Evolutionary conservation across 2,797 vertebrate species (phyloP), one percentile per base, ranked within the genome.

Genomic region (Melopsittacus undulatus): DNA sequence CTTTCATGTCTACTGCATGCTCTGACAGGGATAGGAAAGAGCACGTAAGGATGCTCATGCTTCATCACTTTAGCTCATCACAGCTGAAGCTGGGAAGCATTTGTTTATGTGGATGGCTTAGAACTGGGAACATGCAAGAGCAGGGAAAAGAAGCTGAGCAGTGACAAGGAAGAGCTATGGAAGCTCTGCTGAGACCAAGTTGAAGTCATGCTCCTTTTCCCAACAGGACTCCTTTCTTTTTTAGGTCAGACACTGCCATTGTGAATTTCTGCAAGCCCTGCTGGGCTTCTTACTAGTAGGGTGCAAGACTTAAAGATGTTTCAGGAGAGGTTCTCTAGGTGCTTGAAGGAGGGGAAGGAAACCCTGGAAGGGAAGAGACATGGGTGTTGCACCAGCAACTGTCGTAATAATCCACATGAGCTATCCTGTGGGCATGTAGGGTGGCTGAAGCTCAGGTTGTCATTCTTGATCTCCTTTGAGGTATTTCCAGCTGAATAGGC

Each of bases 61-160:
- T 90, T 76, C 63, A 76, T 75, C 56, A 9, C 22, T 48, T 74
- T 6, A 49, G 56, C 46, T 78, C 74, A 32, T 91, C 45, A 4
- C 61, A 63, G 76, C 83, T 76, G 90, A 92, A 75, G 69, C 67
- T 32, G 59, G 59, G 68, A 94, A 89, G 26, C 17, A 42, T 93
- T 92, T 96, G 32, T 76, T 93, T 76, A 18, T 82, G 30, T 89
- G 75, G n/a, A 79, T 91, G 70, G 27, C 9, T 90, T 67, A 77
- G 78, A 49, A 48, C 0, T 82, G 46, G 70, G 67, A 93, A 43
- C 54, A 14, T 36, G 67, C 27, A 23, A 45, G 40, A 51, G 36
- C 1, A 0, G 2, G 14, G 3, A 8, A n/a, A 46, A 23, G 62
- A 9, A 45, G 59, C 66, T 14, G 30, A 48, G 79, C 36, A 49